phyloP scores from a whole-genome alignment of 2,888 invertebrate genomes.

The Pseudococcus viburni region DNA sequence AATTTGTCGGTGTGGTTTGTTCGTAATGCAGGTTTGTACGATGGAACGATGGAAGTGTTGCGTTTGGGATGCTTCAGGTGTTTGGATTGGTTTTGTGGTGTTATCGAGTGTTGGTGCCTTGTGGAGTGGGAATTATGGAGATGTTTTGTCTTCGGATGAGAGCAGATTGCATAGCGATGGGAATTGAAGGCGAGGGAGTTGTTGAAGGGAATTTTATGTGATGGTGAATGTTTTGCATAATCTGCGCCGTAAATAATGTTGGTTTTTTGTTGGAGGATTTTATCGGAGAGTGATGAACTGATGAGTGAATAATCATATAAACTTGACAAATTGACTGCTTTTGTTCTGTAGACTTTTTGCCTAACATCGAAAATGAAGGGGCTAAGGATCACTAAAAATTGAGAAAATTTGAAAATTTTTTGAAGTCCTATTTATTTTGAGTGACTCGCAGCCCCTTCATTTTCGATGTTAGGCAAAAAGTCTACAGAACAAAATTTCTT shows the following conservation, averaged over 20 bases:
- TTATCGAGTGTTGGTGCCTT: not conserved
- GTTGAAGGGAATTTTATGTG: not conserved
- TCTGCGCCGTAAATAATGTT: not conserved
- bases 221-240: not conserved
- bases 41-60: not conserved
- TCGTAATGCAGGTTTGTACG: not conserved
- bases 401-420: too few relatives aligned
- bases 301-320: too few relatives aligned
- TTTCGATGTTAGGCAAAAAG: too few relatives aligned
- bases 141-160: not conserved
- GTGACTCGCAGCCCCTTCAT: too few relatives aligned
- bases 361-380: too few relatives aligned
- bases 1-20: not conserved
- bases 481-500: too few relatives aligned
- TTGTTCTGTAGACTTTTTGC: too few relatives aligned
- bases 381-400: too few relatives aligned
- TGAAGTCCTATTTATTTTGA: too few relatives aligned
- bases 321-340: too few relatives aligned
- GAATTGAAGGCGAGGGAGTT: not conserved
- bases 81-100: not conserved
- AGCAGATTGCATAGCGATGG: not conserved
- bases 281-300: too few relatives aligned
- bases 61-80: not conserved
- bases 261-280: not conserved
- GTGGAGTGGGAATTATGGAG: not conserved